Evolutionary conservation across 2,888 invertebrate species (phyloP), one percentile per base, ranked within the genome.

Genomic region (Agonopterix alstromeriana): DNA sequence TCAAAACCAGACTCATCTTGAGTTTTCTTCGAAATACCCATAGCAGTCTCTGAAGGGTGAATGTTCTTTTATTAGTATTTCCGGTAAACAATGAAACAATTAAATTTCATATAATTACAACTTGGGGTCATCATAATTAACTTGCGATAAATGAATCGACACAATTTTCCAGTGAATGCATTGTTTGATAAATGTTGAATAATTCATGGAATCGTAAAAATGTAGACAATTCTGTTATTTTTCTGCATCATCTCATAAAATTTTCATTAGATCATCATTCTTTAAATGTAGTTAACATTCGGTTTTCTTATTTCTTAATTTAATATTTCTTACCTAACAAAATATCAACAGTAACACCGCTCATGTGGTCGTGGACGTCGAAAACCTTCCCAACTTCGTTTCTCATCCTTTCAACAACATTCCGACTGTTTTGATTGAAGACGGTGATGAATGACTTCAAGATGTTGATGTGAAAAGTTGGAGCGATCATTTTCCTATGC

Each of bases 391-490:
- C 92, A n/a, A 82, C 66, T 78, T 94, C 93, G 41, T 90, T 82
- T 50, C 82, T 82, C 87, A 95, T 86, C 59, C 91, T 92, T 0
- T 91, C 89, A 0, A 94, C 93, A 0, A 94, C 93, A 40, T 90
- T 90, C 47, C 83, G 89, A 42, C 94, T 94, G 77, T 95, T 95
- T 7, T 92, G 91, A 53, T 95, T 95, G 76, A 95, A 95, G 0
- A 94, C 84, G 45, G 91, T 91, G 54, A 95, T 91, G 69, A 95
- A 95, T 0, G 94, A 94, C 79, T 95, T 95, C 40, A 95, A 78
- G 1, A 95, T 94, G 70, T 95, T 95, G 67, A 95, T 91, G 67
- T 95, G 95, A 89, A 95, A 95, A 42, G 95, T 94, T 9, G 95
- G 95, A 0, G 95, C 95, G 55, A 95, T 95, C 73, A 95, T 90